These are phyloP conservation scores for Melopsittacus undulatus DNA, from an alignment of 2,797 vertebrate species.

Conservation along the genomic window DNA sequence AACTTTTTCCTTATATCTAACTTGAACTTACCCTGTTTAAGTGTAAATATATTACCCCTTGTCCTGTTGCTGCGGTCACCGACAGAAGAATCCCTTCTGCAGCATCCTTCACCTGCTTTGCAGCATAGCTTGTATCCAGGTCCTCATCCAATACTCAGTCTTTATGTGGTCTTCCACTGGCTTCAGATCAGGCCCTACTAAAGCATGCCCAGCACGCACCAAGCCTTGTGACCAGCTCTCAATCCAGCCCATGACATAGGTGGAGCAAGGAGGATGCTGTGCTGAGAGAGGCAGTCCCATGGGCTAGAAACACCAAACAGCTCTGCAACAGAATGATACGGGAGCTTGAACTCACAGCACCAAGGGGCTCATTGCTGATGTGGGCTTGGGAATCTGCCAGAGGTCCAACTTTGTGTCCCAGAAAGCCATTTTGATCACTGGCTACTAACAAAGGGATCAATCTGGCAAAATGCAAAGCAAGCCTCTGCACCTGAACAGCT, in stretches of 20 bases:
- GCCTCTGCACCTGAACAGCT: background rate
- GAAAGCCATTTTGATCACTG: background rate
- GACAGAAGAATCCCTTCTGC: background rate
- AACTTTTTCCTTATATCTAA: background rate
- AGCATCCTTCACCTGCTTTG: background rate
- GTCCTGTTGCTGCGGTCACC: background rate
- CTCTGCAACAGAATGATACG: background rate
- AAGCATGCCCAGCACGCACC: background rate
- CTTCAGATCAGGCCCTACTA: background rate
- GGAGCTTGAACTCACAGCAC: background rate
- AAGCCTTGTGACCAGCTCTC: rapidly evolving
- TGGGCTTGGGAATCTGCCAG: background rate
- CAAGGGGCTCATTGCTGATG: background rate
- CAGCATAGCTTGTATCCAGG: background rate
- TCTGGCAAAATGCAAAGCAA: background rate
- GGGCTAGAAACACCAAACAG: rapidly evolving
- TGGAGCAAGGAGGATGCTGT: background rate
- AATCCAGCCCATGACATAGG: rapidly evolving
- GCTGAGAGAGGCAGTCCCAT: background rate
- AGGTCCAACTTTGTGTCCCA: background rate
- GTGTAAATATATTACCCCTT: background rate
- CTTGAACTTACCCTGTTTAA: background rate
- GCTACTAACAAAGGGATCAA: background rate
- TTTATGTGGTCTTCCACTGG: background rate
- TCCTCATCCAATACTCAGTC: background rate